Base-by-base conservation (phyloP, 2,888 invertebrate species). In the Andricus curvator region DNA sequence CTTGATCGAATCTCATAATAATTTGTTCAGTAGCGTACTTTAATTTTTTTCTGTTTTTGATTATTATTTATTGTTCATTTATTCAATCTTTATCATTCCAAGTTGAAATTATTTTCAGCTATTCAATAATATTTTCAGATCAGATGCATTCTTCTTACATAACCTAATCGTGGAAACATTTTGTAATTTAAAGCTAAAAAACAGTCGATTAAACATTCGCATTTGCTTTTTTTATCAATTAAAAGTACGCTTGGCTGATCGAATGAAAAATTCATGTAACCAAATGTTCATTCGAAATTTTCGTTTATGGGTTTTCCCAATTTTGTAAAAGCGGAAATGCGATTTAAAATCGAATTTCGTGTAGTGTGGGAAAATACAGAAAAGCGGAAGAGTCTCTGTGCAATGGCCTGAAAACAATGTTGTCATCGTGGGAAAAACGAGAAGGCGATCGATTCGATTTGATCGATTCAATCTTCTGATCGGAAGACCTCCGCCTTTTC, bases 401-500 rank as follows among this genome's bases (percentile, higher is more conserved):
- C 89, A 87, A 85, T 88, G 86, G 85, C 79, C 87, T 85, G 89
- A 88, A 90, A 89, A 89, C 74, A 74, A 56, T 74, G 33, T 80
- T 83, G 86, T 84, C 82, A 83, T 88, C 90, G 90, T 91, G 91
- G 90, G 91, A 91, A 90, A 88, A 87, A 85, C 85, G 79, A 84
- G 79, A 64, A 66, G 51, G 60, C 33, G 44, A 74, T 44, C 60
- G 44, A 74, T n/a, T 48, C 77, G 64, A 76, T 77, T 74, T 37
- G 56, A 74, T 74, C 70, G 29, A 74, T 74, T 74, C 56, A 74
- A 74, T 70, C 33, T 56, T 56, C 56, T 33, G 33, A 33, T 20
- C 62, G 25, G 25, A 29, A 62, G 29, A n/a, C 62, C 62, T 62
- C 20, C 29, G 29, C 56, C 56, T 51, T 70, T 70, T 51, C 25